Base-by-base conservation (phyloP, 2,888 invertebrate species). In the Aspidapion aeneum region DNA sequence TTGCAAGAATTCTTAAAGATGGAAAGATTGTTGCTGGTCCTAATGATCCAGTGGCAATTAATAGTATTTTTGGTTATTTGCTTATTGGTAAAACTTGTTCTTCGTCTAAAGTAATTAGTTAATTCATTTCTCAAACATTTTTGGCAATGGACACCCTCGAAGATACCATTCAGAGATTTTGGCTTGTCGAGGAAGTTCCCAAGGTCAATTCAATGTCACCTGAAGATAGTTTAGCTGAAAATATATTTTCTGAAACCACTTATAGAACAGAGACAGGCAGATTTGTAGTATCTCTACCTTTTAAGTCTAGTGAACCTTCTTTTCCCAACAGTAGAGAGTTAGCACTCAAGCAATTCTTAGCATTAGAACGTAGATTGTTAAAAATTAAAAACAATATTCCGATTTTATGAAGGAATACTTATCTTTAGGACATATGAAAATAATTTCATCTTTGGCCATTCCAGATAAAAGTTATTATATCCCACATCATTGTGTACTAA, bases 381-480 rank as follows among this genome's bases (percentile, higher is more conserved):
- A 56, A 56, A 56, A 56, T 12, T 56, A 56, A 5, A 3, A 18
- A 5, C 20, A 56, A 18, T 56, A 56, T 18, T 56, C 56, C n/a
- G n/a, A 56, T 7, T 56, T 56, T 18, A 56, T 18, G 56, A 5
- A 3, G 5, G 56, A 56, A 56, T 56, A 56, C 18, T 21, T 56
- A 20, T 16, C 16, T n/a, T 18, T 21, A 3, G 21, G 56, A 21
- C 21, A 20, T n/a, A 18, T 56, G 56, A 5, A 20, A 7, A 5
- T 56, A 21, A 7, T 21, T 18, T 52, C 52, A n/a, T n/a, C 17
- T 9, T 7, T 7, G 3, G 17, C 5, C 18, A 3, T 52, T 18
- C n/a, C 56, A 7, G 21, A 18, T 56, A 56, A 56, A n/a, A 5
- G 12, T 16, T 56, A 20, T n/a, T 56, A 56, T 56, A 56, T 56